Conservation (phyloP, 2,797 vertebrate genomes). For the Phrynocephalus guinanensis region DNA sequence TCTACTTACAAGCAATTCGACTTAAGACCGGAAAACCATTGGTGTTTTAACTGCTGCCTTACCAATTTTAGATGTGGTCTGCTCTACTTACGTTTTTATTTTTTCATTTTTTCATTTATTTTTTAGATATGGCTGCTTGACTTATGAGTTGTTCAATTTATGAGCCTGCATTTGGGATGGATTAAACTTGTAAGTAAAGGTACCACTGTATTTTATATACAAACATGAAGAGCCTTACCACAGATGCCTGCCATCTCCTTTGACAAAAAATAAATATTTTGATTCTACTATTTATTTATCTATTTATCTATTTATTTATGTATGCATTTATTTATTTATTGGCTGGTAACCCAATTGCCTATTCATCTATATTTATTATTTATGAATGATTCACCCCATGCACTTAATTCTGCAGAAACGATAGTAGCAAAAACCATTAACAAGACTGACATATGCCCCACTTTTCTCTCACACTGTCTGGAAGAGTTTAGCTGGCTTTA, state of each 20-base stretch:
- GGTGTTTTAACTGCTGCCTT: no score
- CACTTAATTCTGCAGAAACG: constrained; percentile 21
- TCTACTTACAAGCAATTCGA: no score
- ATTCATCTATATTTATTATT: constrained; percentile 73
- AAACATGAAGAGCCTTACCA: neutral
- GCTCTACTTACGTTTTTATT: no score
- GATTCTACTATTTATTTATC: constrained; percentile 40
- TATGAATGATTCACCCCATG: constrained; percentile 70
- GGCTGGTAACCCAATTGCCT: constrained; percentile 45
- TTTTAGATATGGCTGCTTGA: no score
- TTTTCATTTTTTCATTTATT: no score
- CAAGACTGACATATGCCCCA: neutral
- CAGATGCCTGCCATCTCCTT: neutral
- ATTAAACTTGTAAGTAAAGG: no score
- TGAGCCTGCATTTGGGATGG: no score
- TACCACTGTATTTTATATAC: neutral
- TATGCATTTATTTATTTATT: constrained; percentile 29
- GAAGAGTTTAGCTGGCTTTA: neutral
- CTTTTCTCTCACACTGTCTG: neutral
- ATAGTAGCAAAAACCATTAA: constrained; percentile 20
- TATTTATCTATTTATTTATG: no score
- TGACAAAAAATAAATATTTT: constrained; percentile 62
- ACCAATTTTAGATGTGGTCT: no score
- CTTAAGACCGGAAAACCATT: no score
- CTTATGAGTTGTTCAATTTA: no score